Conservation (phyloP, 2,113 vertebrate species). For the Trachemys scripta region DNA sequence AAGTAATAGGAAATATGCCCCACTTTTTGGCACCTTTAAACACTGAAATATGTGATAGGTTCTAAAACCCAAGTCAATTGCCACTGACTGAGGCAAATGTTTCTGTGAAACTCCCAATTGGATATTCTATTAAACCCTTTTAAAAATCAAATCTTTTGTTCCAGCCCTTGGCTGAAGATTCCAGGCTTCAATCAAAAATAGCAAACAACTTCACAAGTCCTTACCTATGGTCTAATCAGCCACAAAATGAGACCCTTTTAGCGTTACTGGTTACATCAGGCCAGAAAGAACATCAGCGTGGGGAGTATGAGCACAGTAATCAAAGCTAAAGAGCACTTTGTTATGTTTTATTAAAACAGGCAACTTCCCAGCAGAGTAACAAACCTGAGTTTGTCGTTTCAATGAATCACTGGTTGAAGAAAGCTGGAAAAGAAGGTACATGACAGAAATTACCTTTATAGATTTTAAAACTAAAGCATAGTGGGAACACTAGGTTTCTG, state of each 20-base stretch:
- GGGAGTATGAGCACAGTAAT: neutral
- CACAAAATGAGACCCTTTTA: neutral
- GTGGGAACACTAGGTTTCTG: neutral
- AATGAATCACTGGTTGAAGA: slow-evolving; percentile 18
- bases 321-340: neutral
- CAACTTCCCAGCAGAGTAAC: slow-evolving; percentile 32
- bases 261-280: neutral
- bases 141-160: neutral
- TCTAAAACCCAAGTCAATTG: neutral
- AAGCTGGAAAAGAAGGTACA: slow-evolving; percentile 18
- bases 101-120: neutral
- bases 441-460: neutral
- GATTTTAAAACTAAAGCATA: neutral
- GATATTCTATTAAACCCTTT: neutral
- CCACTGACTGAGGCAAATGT: neutral
- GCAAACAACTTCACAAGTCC: neutral
- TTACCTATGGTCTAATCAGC: neutral
- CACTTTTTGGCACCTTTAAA: neutral
- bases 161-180: neutral
- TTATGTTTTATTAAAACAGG: slow-evolving; percentile 47
- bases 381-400: neutral
- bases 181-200: neutral
- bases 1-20: neutral
- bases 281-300: neutral
- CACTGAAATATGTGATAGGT: neutral